Conservation (phyloP, 2,797 vertebrate genomes). For the Margarornis squamiger region DNA sequence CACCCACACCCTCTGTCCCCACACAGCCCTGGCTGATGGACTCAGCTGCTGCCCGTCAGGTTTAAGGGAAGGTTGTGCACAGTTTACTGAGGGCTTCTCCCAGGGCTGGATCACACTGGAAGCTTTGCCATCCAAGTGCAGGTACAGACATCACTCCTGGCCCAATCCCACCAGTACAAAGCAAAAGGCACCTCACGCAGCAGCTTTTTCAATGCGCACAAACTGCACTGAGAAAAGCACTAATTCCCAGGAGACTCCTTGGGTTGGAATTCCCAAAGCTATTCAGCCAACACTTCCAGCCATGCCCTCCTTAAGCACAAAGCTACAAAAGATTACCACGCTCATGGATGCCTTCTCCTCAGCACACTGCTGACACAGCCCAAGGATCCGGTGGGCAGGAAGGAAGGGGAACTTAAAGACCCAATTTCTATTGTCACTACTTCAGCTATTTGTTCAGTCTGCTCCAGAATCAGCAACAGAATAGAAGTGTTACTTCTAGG, state of each 20-base stretch:
- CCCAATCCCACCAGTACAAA: not conserved
- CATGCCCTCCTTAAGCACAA: not conserved
- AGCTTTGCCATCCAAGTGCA: not conserved
- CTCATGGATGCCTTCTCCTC: not conserved
- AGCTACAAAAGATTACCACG: not conserved
- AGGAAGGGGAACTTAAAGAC: not conserved
- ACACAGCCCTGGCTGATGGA: fast-evolving
- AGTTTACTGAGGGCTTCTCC: not conserved
- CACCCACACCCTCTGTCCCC: not conserved
- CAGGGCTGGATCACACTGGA: not conserved
- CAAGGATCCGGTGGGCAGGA: not conserved
- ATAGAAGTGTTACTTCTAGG: not conserved
- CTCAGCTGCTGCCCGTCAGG: not conserved
- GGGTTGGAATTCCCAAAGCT: not conserved
- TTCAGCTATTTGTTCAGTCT: not conserved
- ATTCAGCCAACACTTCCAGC: not conserved
- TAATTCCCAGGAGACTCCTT: not conserved
- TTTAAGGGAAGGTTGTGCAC: not conserved
- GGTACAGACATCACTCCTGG: not conserved
- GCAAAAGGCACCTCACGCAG: not conserved
- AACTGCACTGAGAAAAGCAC: fast-evolving
- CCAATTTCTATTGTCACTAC: not conserved
- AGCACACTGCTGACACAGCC: not conserved
- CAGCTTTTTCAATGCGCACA: not conserved
- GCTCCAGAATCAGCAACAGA: not conserved